These are phyloP conservation scores for Menidia menidia DNA, from an alignment of 2,797 vertebrate species.

Conservation along the genomic window DNA sequence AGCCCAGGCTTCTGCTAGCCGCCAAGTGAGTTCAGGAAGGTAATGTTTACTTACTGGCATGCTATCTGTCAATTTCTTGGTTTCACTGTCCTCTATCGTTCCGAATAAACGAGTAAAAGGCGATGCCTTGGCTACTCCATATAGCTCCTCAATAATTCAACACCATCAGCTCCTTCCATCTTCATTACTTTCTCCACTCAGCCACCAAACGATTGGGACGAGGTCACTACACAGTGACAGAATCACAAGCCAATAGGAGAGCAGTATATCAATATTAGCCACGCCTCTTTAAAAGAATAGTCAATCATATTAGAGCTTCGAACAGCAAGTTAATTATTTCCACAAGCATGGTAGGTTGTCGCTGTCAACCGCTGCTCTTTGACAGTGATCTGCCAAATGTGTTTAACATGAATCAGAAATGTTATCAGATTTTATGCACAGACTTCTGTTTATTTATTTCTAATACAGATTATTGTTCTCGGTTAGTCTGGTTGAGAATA, in stretches of 20 bases:
- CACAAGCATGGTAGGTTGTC: slow-evolving; percentile 71
- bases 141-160: slow-evolving; percentile 78
- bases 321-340: slow-evolving; percentile 61
- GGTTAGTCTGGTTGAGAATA: too few species aligned
- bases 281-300: slow-evolving; percentile 18
- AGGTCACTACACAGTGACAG: slow-evolving; percentile 54
- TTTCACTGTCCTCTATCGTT: slow-evolving; percentile 45
- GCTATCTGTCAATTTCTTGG: slow-evolving; percentile 67
- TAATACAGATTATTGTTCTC: too few species aligned
- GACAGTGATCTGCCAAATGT: slow-evolving; percentile 46
- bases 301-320: slow-evolving; percentile 59
- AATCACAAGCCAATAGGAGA: slow-evolving; percentile 64
- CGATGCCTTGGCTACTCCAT: slow-evolving; percentile 70
- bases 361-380: slow-evolving; percentile 64
- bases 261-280: slow-evolving; percentile 6
- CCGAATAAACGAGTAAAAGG: slow-evolving; percentile 16
- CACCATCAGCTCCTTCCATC: slow-evolving; percentile 78
- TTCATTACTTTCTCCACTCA: slow-evolving; percentile 83
- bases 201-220: slow-evolving; percentile 53
- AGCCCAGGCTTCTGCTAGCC: slow-evolving; percentile 59
- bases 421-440: too few species aligned
- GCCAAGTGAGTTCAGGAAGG: slow-evolving; percentile 51
- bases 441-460: too few species aligned
- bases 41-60: slow-evolving; percentile 83
- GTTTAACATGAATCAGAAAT: background rate